Conservation (phyloP, 2,113 vertebrate species). For the Amia ocellicauda region DNA sequence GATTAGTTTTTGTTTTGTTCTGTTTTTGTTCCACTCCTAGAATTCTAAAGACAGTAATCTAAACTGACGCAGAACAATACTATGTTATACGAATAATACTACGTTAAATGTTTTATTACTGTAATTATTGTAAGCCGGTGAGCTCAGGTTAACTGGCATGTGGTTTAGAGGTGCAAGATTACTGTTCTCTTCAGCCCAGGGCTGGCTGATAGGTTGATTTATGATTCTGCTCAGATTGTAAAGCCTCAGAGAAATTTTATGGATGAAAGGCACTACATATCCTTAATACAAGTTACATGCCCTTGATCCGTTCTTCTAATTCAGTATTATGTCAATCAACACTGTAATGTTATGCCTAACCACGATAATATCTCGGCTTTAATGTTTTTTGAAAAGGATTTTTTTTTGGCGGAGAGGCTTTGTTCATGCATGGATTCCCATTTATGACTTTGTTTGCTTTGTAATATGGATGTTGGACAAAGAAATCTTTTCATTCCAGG, state of each 20-base stretch:
- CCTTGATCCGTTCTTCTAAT: slow-evolving; percentile 4
- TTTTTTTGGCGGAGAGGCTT: too few species aligned
- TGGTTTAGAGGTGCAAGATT: not conserved
- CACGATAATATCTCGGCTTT: not conserved
- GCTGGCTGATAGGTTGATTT: not conserved
- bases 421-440: too few species aligned
- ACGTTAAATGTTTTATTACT: slow-evolving; percentile 17
- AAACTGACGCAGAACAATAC: too few species aligned
- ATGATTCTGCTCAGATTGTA: slow-evolving; percentile 12
- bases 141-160: not conserved
- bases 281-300: slow-evolving; percentile 5
- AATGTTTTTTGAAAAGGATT: too few species aligned
- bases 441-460: too few species aligned
- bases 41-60: too few species aligned
- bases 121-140: not conserved
- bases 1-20: too few species aligned
- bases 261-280: slow-evolving; percentile 5
- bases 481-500: too few species aligned
- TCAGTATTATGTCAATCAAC: not conserved
- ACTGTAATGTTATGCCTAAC: not conserved
- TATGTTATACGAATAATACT: not conserved
- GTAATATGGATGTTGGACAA: too few species aligned
- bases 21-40: too few species aligned
- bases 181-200: not conserved
- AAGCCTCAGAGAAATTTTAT: not conserved